Conservation (phyloP, 1,140 invertebrate genomes). For the Megalopta genalis region DNA sequence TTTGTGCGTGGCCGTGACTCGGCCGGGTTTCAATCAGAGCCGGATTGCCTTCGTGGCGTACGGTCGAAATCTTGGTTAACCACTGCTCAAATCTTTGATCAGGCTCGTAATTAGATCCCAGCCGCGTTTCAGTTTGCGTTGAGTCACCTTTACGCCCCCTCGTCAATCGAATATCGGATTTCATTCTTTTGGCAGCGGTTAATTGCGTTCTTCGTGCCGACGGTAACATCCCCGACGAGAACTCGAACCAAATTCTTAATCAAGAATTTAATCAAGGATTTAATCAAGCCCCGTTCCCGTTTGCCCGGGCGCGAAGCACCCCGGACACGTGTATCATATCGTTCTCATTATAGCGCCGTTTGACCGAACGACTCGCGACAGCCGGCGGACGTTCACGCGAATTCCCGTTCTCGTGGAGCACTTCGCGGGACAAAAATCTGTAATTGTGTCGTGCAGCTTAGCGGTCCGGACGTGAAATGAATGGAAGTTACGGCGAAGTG, state of each 20-base stretch:
- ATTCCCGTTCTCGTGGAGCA: background rate
- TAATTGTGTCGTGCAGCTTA: too few relatives aligned
- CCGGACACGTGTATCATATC: background rate
- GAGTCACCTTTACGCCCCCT: background rate
- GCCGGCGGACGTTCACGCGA: background rate
- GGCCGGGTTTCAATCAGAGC: constrained; percentile 23
- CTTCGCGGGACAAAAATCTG: background rate
- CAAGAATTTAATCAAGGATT: background rate
- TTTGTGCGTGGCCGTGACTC: background rate
- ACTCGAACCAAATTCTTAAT: background rate
- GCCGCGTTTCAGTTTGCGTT: background rate
- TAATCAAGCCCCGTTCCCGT: background rate
- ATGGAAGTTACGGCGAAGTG: too few relatives aligned
- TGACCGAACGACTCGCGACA: background rate
- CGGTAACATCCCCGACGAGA: background rate
- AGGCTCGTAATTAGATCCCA: constrained; percentile 7
- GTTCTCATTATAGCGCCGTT: background rate
- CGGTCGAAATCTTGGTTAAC: constrained; percentile 23
- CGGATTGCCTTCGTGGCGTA: constrained; percentile 5
- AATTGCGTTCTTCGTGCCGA: background rate
- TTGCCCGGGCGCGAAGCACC: background rate
- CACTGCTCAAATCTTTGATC: constrained; percentile 8
- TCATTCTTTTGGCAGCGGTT: background rate
- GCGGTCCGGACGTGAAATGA: too few relatives aligned
- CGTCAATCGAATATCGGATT: background rate